Base-by-base conservation (phyloP, 2,113 vertebrate genomes). In the Myrmecophaga tridactyla region DNA sequence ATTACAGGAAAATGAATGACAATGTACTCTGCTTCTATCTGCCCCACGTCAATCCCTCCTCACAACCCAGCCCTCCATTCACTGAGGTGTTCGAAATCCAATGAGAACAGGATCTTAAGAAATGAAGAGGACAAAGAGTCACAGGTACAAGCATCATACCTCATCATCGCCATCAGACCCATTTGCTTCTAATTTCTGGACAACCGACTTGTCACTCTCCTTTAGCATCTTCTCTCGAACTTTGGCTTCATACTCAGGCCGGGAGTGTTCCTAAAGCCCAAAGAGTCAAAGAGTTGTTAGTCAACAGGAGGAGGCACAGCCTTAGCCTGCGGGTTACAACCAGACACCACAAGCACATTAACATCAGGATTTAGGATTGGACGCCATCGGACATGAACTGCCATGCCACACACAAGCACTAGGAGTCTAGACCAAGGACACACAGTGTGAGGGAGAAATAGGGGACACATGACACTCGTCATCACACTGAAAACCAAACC, bases 171-270 rank as follows among this genome's bases (percentile, higher is more conserved):
- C 97, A 89, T 98, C 98, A 13, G 94, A 90, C 60, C 95, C 96
- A 31, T 67, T 97, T 63, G 72, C 85, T 98, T 97, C 98, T 98
- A 97, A 85, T 48, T 99, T 99, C 97, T 99, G 98, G 63, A 97
- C 95, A 14, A 63, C 89, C 0, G 91, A 94, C 65, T 96, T 93
- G 91, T 72, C 81, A 0, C 86, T 93, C 53, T 95, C 91, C 65
- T 96, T 97, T 8, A 99, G 98, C 92, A 98, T 98, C 96, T 99
- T 99, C 98, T 99, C 98, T 14, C 99, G 98, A 15, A 99, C 98
- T 97, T 98, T 98, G 34, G 98, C 99, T 98, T 99, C 99, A 39
- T 99, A 99, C 94, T 99, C 99, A 46, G 99, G 99, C 90, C 99
- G 98, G 41, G 99, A 99, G 89, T 99, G 99, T 94, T 99, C 99